Evolutionary conservation across 2,113 vertebrate genomes (phyloP).

Genomic region (Pteruthius melanotis): DNA sequence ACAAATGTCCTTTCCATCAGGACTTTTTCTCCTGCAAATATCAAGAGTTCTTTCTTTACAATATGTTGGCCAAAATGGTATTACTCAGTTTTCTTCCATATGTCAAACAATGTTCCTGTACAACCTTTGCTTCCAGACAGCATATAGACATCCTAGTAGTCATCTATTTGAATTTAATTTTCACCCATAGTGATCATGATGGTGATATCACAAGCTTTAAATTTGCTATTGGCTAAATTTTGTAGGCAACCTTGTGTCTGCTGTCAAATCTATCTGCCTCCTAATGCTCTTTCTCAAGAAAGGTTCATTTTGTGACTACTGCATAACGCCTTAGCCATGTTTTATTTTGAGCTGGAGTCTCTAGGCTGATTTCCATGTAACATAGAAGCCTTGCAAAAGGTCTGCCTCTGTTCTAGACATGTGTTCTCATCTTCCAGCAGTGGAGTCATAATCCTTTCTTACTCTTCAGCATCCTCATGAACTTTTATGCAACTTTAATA

Average conservation of each 20-base stretch:
- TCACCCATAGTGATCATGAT: neutral
- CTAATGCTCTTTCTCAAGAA: neutral
- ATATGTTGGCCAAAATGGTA: neutral
- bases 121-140: neutral
- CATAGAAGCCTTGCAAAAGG: neutral
- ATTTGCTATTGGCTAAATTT: neutral
- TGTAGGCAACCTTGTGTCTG: neutral
- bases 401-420: neutral
- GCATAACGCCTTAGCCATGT: neutral
- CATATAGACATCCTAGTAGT: neutral
- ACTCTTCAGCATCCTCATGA: neutral
- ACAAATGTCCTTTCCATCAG: neutral
- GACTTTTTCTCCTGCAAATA: neutral
- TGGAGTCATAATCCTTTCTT: neutral
- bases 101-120: neutral
- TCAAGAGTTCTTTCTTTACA: neutral
- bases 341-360: neutral
- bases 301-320: neutral
- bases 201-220: neutral
- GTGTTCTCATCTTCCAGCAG: neutral
- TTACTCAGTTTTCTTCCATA: neutral
- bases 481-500: neutral
- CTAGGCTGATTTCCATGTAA: neutral
- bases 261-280: neutral
- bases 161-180: neutral